Base-by-base conservation (phyloP, 2,113 vertebrate species). In the Morone saxatilis region DNA sequence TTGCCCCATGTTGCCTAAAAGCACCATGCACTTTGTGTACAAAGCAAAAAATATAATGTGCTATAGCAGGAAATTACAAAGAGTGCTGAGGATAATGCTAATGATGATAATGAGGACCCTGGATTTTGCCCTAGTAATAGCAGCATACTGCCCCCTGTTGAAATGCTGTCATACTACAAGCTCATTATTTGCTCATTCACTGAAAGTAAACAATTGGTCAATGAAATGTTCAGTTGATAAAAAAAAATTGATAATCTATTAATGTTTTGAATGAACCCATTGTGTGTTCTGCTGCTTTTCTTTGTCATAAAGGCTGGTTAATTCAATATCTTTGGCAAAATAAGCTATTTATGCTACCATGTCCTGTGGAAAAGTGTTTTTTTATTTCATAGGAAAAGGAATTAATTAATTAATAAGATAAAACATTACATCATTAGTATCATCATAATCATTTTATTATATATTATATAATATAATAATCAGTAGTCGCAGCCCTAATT, bases 71-170 rank as follows among this genome's bases (percentile, higher is more conserved):
- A 68, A 59, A 38, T 59, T 36, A 68, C 50, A 77, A 45, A 25
- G 4, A 25, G 70, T 43, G 38, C 11, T 11, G 22, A 40, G 9
- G 17, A 20, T 73, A 45, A 47, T 47, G 43, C 5, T 48, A 36
- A 22, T 40, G 43, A 51, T 41, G 9, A 16, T 22, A 25, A 17
- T 10, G 6, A 31, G 41, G 19, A 57, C 14, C 40, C 1, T 5
- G 38, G 10, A 16, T 71, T 54, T 13, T 14, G 8, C 9, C 41
- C 12, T 43, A 25, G 56, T 19, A 14, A 31, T 11, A 14, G n/a
- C 22, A 69, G 20, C 10, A 56, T 57, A 5, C 72, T 76, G 65
- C 57, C 43, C 57, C 12, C 43, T 71, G 43, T 50, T 54, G 51
- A 70, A 25, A 62, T 31, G 14, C 14, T 48, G 14, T 57, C 40